These are phyloP conservation scores for Cisticola juncidis DNA, from an alignment of 2,113 vertebrate genomes.

Conservation along the genomic window DNA sequence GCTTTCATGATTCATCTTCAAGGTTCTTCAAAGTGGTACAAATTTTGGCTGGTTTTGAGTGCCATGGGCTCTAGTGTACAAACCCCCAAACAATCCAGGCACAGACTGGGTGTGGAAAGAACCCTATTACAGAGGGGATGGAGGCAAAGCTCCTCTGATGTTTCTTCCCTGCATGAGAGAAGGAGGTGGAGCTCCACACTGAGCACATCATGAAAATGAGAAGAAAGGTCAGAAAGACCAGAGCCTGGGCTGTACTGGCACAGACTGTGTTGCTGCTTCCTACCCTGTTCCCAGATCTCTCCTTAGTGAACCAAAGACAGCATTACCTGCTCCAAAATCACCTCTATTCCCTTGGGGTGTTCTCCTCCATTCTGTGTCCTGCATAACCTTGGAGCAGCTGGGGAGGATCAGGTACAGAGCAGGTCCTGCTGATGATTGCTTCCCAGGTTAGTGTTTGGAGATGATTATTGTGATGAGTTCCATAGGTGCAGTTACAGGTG, in stretches of 20 bases:
- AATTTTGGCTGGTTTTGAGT: background rate
- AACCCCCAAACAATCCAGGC: background rate
- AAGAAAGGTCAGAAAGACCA: background rate
- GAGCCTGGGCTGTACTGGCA: background rate
- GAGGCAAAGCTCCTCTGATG: background rate
- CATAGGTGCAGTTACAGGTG: background rate
- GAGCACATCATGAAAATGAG: background rate
- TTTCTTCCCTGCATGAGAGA: background rate
- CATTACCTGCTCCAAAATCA: background rate
- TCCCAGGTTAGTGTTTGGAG: background rate
- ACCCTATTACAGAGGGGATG: background rate
- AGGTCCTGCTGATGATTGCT: background rate
- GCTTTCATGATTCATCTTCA: background rate
- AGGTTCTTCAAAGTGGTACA: background rate
- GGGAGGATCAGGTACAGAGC: rapidly evolving
- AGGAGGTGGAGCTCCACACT: background rate
- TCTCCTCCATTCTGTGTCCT: background rate
- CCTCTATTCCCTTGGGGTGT: background rate
- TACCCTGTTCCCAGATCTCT: background rate
- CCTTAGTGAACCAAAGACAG: background rate
- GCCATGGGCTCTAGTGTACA: background rate
- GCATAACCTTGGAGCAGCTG: background rate
- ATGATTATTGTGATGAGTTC: background rate
- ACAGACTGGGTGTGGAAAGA: background rate
- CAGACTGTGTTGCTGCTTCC: background rate